These are phyloP conservation scores for Urocolius indicus DNA, from an alignment of 2,113 vertebrate species.

Conservation along the genomic window DNA sequence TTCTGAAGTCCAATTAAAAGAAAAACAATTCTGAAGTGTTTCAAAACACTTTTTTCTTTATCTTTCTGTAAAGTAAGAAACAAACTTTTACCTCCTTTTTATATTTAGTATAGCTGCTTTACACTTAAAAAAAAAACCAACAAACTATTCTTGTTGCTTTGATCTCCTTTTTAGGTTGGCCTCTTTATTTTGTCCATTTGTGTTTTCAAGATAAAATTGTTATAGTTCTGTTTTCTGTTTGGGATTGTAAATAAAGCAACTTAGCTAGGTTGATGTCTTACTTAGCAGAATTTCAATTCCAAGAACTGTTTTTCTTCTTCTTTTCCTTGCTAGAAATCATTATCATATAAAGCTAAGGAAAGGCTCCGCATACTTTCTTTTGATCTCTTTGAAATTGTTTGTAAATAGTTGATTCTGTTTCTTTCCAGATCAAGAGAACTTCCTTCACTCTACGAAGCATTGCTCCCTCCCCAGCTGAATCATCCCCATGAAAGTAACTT, in stretches of 20 bases:
- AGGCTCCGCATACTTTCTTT: not conserved
- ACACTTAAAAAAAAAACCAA: not conserved
- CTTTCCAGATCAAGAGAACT: not conserved
- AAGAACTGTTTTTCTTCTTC: rapidly evolving
- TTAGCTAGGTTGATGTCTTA: not conserved
- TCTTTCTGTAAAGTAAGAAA: not conserved
- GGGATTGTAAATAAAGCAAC: rapidly evolving
- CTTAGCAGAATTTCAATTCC: not conserved
- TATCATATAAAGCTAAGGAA: not conserved
- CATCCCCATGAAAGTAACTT: not conserved
- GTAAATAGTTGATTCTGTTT: rapidly evolving
- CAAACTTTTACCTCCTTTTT: not conserved
- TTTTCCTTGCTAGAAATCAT: not conserved
- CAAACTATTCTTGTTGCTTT: rapidly evolving
- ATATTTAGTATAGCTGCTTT: not conserved
- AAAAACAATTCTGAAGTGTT: not conserved
- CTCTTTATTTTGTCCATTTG: not conserved
- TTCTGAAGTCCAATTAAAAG: not conserved
- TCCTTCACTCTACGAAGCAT: not conserved
- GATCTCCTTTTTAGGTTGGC: not conserved
- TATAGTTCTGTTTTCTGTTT: not conserved
- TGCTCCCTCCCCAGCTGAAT: not conserved
- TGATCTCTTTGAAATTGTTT: not conserved
- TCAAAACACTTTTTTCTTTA: not conserved
- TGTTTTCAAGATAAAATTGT: not conserved